A percentile compares a stretch with the other conserved stretches of the same genome.
Conservation (phyloP, 2,888 invertebrate species). For the Nasonovia ribisnigri region DNA sequence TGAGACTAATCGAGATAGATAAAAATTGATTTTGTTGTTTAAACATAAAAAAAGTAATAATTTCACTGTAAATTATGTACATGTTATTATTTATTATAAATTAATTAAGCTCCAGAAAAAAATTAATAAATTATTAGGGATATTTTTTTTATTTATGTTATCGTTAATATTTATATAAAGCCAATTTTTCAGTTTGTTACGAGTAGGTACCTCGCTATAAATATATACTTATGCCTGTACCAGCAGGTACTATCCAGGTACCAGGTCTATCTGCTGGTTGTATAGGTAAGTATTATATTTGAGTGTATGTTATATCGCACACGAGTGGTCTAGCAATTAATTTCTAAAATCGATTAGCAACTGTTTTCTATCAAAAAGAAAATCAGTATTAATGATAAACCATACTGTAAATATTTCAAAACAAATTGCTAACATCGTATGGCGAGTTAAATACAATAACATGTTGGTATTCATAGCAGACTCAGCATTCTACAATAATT, state of each 20-base stretch:
- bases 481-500: neutral
- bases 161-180: neutral
- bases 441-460: neutral
- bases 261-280: neutral
- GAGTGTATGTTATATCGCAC: too few relatives aligned
- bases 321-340: neutral
- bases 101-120: neutral
- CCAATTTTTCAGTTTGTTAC: neutral
- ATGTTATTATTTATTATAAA: neutral
- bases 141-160: neutral
- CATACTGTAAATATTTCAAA: neutral
- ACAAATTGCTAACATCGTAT: neutral
- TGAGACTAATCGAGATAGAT: neutral
- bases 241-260: too few relatives aligned
- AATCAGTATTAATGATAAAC: slow-evolving; percentile 19
- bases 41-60: neutral
- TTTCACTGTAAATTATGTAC: neutral
- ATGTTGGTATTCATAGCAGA: neutral
- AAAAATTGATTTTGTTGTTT: neutral
- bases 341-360: slow-evolving; percentile 14
- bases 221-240: neutral
- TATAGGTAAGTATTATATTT: neutral
- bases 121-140: neutral
- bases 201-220: neutral
- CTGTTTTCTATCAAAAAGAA: slow-evolving; percentile 15